phyloP scores from a whole-genome alignment of 2,797 vertebrate species.

The Enteromius anoplus region DNA sequence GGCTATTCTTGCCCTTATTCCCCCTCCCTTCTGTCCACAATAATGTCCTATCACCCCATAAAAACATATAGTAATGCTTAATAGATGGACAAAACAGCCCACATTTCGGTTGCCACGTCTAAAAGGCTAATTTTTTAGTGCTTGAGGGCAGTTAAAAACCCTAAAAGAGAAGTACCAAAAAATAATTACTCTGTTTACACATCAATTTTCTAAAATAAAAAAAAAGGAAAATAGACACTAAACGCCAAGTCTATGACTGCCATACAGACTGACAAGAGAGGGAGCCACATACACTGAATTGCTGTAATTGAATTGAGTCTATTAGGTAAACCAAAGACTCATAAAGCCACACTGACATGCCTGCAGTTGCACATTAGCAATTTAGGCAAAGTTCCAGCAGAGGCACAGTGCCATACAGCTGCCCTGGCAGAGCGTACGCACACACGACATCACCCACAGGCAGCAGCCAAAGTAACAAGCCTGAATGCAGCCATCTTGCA shows the following conservation, averaged over 20 bases:
- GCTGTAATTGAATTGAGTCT: slow-evolving; percentile 47
- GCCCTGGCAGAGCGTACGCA: slow-evolving; percentile 63
- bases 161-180: slow-evolving; percentile 10
- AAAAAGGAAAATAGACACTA: not conserved
- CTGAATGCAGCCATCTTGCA: slow-evolving; percentile 48
- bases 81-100: slow-evolving; percentile 2
- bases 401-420: slow-evolving; percentile 75
- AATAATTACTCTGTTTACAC: slow-evolving; percentile 46
- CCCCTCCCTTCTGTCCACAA: not conserved
- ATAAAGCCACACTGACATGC: slow-evolving; percentile 65
- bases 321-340: slow-evolving; percentile 59
- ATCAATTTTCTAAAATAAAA: slow-evolving; percentile 47
- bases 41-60: slow-evolving; percentile 13
- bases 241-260: slow-evolving; percentile 37
- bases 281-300: not conserved
- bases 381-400: slow-evolving; percentile 70
- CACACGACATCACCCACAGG: slow-evolving; percentile 47
- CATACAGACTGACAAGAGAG: slow-evolving; percentile 37
- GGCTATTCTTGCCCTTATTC: not conserved
- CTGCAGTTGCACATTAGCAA: slow-evolving; percentile 68
- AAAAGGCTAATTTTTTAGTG: not conserved
- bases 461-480: slow-evolving; percentile 42
- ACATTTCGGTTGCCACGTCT: not conserved
- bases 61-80: not conserved
- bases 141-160: slow-evolving; percentile 6